Evolutionary conservation across 2,113 vertebrate species (phyloP), one percentile per base, ranked within the genome.

Genomic region (Seriola aureovittata): DNA sequence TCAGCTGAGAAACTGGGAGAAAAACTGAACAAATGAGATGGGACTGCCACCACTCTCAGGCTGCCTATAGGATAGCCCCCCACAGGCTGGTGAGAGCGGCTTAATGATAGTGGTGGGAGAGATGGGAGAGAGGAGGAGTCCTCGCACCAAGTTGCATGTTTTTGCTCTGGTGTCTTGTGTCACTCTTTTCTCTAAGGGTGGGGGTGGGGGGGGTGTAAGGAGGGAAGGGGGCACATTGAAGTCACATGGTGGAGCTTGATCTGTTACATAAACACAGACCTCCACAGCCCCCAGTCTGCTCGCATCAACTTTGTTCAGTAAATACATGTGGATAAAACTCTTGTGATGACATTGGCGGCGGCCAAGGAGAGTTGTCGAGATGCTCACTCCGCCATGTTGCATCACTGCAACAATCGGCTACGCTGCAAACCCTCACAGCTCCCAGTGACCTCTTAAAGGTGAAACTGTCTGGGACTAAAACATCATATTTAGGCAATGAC

Each of bases 41-140:
- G 89, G 94, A 95, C 95, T 94, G 91, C 88, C 88, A 93, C 88
- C 85, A 93, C 93, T 94, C 83, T 86, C 81, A 94, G 92, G 90
- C 85, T 88, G 93, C 92, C 95, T 90, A 71, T 88, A 67, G 91
- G 90, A 91, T 66, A 88, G 13, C 83, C 89, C 69, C 60, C 60
- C 66, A 60, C 75, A 50, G 87, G 68, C 85, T 78, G 80, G 72
- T 70, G 50, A 85, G 80, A 89, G 67, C 81, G 85, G 73, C 88
- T 90, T 90, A 91, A 92, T 92, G 91, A 92, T 90, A 80, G 87
- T 68, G 64, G 76, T 83, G 19, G 73, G 63, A 85, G 81, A 89
- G 78, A 85, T 71, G 66, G 59, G 73, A 70, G 71, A 78, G 75
- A 78, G 71, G 76, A 84, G 82, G 87, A 86, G 72, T 72, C 77